These are phyloP conservation scores for Prunella fulvescens DNA, from an alignment of 2,113 vertebrate species.

Conservation along the genomic window DNA sequence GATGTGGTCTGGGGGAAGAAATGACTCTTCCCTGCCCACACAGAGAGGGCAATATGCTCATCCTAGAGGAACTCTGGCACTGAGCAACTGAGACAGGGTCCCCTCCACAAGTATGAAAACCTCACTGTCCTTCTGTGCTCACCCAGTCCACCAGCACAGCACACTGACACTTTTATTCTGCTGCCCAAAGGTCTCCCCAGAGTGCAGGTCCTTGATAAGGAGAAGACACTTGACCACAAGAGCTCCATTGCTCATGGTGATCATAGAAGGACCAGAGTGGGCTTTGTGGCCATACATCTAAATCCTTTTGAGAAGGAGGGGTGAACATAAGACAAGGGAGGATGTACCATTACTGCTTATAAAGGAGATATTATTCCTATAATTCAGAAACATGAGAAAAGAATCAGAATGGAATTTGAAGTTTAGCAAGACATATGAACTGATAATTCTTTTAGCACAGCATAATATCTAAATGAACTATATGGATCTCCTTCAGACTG, in stretches of 20 bases:
- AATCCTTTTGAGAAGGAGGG: not conserved
- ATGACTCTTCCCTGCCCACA: not conserved
- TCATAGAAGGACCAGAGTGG: not conserved
- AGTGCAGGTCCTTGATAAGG: accelerated
- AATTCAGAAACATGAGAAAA: not conserved
- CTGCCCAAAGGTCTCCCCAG: not conserved
- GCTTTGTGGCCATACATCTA: not conserved
- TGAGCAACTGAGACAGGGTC: not conserved
- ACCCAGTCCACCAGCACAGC: not conserved
- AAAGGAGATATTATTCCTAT: not conserved
- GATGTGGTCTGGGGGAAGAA: not conserved
- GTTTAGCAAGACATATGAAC: not conserved
- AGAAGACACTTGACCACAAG: not conserved
- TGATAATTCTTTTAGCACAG: not conserved
- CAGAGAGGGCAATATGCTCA: not conserved
- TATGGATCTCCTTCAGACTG: not conserved
- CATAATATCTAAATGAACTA: not conserved
- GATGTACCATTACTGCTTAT: not conserved
- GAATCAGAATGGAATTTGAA: not conserved
- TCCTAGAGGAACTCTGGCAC: not conserved
- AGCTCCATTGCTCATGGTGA: not conserved
- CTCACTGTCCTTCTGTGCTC: not conserved
- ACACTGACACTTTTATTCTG: not conserved
- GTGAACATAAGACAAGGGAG: not conserved
- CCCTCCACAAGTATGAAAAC: not conserved